A percentile compares a stretch with the other conserved stretches of the same genome.
Conservation (phyloP, 2,113 vertebrate genomes). For the Sisor rabdophorus region DNA sequence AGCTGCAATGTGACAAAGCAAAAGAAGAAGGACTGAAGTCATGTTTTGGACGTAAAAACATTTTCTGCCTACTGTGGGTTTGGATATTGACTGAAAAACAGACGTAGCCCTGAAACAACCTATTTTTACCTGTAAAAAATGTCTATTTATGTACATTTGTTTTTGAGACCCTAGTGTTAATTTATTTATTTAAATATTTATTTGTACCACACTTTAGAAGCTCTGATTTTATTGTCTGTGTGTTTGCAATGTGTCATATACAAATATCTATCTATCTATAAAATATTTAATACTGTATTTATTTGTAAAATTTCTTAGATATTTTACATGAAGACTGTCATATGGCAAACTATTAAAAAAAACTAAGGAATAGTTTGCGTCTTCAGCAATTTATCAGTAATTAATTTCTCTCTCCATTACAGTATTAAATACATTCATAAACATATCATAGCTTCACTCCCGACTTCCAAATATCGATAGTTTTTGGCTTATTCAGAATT, state of each 20-base stretch:
- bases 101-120: slow-evolving; percentile 51
- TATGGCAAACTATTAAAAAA: not conserved
- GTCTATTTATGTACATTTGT: slow-evolving; percentile 67
- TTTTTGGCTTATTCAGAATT: not conserved
- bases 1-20: not conserved
- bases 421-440: slow-evolving; percentile 33
- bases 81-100: slow-evolving; percentile 32
- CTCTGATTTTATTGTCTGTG: slow-evolving; percentile 55
- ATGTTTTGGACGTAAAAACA: not conserved
- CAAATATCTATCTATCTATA: slow-evolving; percentile 57
- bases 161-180: slow-evolving; percentile 58
- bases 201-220: slow-evolving; percentile 50
- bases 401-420: slow-evolving; percentile 16
- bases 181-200: slow-evolving; percentile 82
- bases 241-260: slow-evolving; percentile 37
- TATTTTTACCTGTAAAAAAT: slow-evolving; percentile 43
- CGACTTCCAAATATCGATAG: slow-evolving; percentile 4
- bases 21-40: slow-evolving; percentile 2
- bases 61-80: slow-evolving; percentile 44
- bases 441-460: not conserved
- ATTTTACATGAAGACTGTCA: not conserved
- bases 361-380: not conserved
- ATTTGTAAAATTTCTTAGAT: slow-evolving; percentile 55
- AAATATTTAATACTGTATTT: slow-evolving; percentile 63
- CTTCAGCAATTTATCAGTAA: not conserved